Evolutionary conservation across 2,888 invertebrate species (phyloP), one percentile per base, ranked within the genome.

Genomic region (Scrobipalpa costella): DNA sequence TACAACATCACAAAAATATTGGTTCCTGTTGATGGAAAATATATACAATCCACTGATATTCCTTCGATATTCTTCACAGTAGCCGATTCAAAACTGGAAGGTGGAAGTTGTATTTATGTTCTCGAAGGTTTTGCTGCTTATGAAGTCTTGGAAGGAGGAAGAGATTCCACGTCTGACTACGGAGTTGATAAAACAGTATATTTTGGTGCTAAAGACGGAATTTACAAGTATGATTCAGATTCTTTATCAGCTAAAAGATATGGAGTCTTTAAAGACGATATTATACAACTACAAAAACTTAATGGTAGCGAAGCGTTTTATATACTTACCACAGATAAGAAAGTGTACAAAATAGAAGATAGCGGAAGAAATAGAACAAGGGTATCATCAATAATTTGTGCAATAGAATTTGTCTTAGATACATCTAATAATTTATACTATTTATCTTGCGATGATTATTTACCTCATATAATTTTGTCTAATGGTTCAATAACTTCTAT

Each of bases 41-140:
- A 77, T 49, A 64, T 75, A 2, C 81, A 81, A 38, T 62, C 78
- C 0, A 72, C 80, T 0, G 85, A 85, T 0, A 76, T 83, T 38
- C 86, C 87, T 0, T 77, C 84, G 0, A 80, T 88, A 64, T 88
- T 87, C 64, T 88, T 88, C 57, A 83, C 85, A 2, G 71, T 86
- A 34, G 60, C 76, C 0, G 84, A 86, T 62, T 73, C 81, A 0
- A 81, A 75, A 47, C 63, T 81, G 7, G 81, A 85, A 60, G 84
- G 84, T 1, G 86, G 84, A 0, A 77, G 78, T 27, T 86, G 86
- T 66, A 82, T 88, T 1, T 88, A 85, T n/a, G 85, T 86, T 0
- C 63, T 88, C 11, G 85, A 88, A 79, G 86, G 81, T 1, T 74
- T 84, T 9, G 83, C 83, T n/a, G 85, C 86, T 0, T 87, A 80